These are phyloP conservation scores for Pelobates fuscus DNA, from an alignment of 2,113 vertebrate species.

Conservation along the genomic window DNA sequence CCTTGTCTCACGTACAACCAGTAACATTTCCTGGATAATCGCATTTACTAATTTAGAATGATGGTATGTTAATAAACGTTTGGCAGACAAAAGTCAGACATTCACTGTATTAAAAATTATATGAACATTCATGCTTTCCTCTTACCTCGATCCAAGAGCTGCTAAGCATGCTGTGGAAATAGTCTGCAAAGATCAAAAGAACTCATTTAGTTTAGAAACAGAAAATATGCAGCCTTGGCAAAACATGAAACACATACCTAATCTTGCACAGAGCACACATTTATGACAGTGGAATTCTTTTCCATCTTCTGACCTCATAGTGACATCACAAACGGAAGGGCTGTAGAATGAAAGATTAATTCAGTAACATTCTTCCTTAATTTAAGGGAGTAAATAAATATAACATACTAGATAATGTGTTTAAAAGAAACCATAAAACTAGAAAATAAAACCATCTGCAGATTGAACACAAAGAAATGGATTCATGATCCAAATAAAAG, in stretches of 20 bases:
- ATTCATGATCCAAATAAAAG: background rate
- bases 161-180: slow-evolving; percentile 96
- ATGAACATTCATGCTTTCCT: background rate
- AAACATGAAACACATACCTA: slow-evolving; percentile 74
- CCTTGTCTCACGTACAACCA: no score
- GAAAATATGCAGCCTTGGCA: background rate
- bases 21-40: no score
- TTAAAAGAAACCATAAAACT: background rate
- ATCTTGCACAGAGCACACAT: slow-evolving; percentile 92
- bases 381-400: background rate
- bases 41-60: no score
- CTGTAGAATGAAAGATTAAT: slow-evolving; percentile 62
- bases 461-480: background rate
- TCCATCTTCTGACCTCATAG: slow-evolving; percentile 89
- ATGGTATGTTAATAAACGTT: no score
- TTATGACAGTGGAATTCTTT: slow-evolving; percentile 95
- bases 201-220: slow-evolving; percentile 51
- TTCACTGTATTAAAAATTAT: background rate
- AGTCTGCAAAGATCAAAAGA: slow-evolving; percentile 76
- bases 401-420: background rate
- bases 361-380: background rate
- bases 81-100: no score
- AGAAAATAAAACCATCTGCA: background rate
- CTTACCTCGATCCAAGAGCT: slow-evolving; percentile 96
- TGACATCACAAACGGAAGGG: slow-evolving; percentile 88